These are phyloP conservation scores for Orius insidiosus DNA, from an alignment of 1,140 invertebrate genomes.

Conservation along the genomic window DNA sequence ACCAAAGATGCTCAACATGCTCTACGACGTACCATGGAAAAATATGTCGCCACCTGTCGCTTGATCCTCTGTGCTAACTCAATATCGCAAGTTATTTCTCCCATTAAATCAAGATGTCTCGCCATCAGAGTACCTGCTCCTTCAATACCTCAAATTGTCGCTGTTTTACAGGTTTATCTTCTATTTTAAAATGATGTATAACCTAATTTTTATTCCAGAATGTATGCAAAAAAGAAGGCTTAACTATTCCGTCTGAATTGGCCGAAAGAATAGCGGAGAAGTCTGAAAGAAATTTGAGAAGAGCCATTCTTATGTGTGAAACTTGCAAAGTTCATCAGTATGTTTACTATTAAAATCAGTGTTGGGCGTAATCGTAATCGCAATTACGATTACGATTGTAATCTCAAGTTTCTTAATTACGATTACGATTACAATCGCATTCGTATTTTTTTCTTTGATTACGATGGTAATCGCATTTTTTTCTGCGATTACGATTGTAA, in stretches of 20 bases:
- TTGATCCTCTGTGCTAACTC: slow-evolving; percentile 91
- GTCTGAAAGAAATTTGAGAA: slow-evolving; percentile 77
- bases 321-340: slow-evolving; percentile 80
- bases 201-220: slow-evolving; percentile 33
- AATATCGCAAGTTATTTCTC: slow-evolving; percentile 84
- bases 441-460: no score
- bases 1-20: slow-evolving; percentile 97
- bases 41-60: slow-evolving; percentile 89
- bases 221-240: slow-evolving; percentile 72
- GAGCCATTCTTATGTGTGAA: slow-evolving; percentile 88
- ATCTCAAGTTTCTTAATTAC: no score
- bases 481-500: no score
- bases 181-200: background rate
- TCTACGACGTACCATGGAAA: slow-evolving; percentile 95
- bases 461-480: no score
- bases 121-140: slow-evolving; percentile 82
- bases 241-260: slow-evolving; percentile 59
- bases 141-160: slow-evolving; percentile 52
- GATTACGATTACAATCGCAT: no score
- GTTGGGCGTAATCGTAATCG: no score
- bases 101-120: slow-evolving; percentile 87
- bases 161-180: slow-evolving; percentile 32
- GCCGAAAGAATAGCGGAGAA: slow-evolving; percentile 59
- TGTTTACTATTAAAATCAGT: slow-evolving; percentile 19
- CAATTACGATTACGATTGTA: no score